A percentile compares a stretch with the other conserved stretches of the same genome.
phyloP scores from a whole-genome alignment of 2,797 vertebrate genomes.

The Sibirionetta formosa region DNA sequence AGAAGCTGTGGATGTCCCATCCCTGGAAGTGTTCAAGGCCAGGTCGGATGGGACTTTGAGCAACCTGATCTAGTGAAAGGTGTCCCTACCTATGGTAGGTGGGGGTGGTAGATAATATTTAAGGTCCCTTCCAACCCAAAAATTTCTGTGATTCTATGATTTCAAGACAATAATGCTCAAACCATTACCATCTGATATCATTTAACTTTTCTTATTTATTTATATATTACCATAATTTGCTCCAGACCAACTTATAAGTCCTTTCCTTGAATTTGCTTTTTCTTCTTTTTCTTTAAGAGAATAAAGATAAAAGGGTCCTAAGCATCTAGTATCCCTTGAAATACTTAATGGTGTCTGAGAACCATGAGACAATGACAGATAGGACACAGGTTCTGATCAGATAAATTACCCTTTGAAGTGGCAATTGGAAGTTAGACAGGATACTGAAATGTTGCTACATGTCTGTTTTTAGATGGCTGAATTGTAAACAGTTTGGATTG shows the following conservation, averaged over 20 bases:
- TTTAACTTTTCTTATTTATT: not conserved
- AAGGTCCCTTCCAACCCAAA: not conserved
- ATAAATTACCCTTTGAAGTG: not conserved
- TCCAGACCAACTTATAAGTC: not conserved
- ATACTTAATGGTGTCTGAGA: not conserved
- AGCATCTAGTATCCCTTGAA: not conserved
- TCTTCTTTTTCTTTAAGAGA: not conserved
- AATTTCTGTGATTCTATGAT: not conserved
- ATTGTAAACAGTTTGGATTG: not conserved
- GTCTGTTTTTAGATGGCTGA: not conserved
- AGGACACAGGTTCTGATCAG: not conserved
- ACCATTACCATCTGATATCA: accelerated
- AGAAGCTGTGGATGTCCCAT: too few relatives aligned
- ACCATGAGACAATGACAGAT: not conserved
- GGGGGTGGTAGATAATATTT: not conserved
- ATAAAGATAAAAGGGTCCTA: not conserved
- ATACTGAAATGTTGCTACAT: not conserved
- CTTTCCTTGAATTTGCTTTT: not conserved
- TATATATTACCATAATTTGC: not conserved
- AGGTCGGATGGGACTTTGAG: too few relatives aligned
- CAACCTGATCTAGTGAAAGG: too few relatives aligned
- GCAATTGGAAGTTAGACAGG: not conserved
- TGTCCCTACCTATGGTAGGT: not conserved
- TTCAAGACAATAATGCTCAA: not conserved
- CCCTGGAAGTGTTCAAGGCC: too few relatives aligned